phyloP scores from a whole-genome alignment of 2,113 vertebrate species.

The Agelaius tricolor region DNA sequence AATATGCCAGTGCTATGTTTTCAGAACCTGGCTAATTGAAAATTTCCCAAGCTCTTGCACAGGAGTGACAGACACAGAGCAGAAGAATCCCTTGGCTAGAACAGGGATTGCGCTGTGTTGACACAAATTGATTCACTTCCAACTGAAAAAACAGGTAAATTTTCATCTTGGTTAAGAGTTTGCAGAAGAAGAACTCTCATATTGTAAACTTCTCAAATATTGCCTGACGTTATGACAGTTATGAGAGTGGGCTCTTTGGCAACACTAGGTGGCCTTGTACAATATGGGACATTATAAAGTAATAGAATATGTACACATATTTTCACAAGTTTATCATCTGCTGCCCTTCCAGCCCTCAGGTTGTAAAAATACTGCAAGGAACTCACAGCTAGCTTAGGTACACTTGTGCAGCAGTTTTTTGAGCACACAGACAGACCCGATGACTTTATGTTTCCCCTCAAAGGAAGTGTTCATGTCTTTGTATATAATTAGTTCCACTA shows the following conservation, averaged over 20 bases:
- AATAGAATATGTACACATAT: neutral
- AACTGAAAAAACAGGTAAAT: neutral
- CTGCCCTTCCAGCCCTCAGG: neutral
- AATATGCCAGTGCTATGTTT: accelerated
- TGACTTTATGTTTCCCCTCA: neutral
- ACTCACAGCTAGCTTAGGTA: neutral
- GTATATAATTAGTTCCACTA: neutral
- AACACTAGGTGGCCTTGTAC: neutral
- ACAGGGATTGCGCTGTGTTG: neutral
- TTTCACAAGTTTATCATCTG: neutral
- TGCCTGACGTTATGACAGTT: neutral
- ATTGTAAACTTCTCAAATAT: neutral
- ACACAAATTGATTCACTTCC: neutral
- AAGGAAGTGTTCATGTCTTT: neutral
- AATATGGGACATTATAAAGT: neutral
- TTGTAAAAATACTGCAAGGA: neutral
- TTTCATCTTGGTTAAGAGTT: neutral
- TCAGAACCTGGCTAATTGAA: neutral
- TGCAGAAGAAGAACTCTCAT: neutral
- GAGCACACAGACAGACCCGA: accelerated
- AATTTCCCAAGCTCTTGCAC: neutral
- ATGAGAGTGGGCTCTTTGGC: neutral
- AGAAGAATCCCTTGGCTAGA: neutral
- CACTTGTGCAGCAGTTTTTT: neutral
- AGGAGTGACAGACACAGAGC: neutral